These are phyloP conservation scores for Acanthopagrus latus DNA, from an alignment of 2,797 vertebrate genomes.

Conservation along the genomic window DNA sequence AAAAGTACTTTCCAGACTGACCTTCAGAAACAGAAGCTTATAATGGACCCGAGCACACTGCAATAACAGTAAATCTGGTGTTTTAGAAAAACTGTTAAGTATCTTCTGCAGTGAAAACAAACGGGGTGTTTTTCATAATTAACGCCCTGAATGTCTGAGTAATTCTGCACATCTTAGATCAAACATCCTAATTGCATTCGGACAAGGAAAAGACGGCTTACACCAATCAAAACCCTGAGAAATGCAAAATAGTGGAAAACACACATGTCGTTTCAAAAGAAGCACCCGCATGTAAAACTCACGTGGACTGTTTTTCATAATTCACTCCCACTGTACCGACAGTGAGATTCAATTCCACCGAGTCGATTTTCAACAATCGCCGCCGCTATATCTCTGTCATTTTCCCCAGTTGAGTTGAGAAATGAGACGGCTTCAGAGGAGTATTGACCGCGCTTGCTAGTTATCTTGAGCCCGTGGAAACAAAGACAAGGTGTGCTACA, in stretches of 20 bases:
- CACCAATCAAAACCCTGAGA: constrained; percentile 7
- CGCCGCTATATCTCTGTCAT: constrained; percentile 53
- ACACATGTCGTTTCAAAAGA: constrained; percentile 6
- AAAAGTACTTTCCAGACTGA: too few relatives aligned
- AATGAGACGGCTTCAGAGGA: constrained; percentile 59
- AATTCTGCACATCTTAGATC: not conserved
- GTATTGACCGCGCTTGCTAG: constrained; percentile 62
- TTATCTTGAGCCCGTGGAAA: constrained; percentile 72
- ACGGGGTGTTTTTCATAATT: not conserved
- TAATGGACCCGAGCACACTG: too few relatives aligned
- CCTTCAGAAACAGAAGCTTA: too few relatives aligned
- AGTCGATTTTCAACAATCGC: constrained; percentile 45
- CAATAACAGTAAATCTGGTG: too few relatives aligned
- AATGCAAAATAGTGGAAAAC: not conserved
- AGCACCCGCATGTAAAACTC: not conserved
- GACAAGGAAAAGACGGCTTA: not conserved
- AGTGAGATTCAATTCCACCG: constrained; percentile 35
- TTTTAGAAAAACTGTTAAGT: too few relatives aligned
- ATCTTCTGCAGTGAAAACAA: not conserved
- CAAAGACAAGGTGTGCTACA: constrained; percentile 64
- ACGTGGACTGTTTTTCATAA: constrained; percentile 28
- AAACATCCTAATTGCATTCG: not conserved
- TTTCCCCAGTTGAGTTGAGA: constrained; percentile 53
- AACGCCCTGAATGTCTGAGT: not conserved
- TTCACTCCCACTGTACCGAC: constrained; percentile 24